Base-by-base conservation (phyloP, 2,797 vertebrate species). In the Sebastes iracundus region DNA sequence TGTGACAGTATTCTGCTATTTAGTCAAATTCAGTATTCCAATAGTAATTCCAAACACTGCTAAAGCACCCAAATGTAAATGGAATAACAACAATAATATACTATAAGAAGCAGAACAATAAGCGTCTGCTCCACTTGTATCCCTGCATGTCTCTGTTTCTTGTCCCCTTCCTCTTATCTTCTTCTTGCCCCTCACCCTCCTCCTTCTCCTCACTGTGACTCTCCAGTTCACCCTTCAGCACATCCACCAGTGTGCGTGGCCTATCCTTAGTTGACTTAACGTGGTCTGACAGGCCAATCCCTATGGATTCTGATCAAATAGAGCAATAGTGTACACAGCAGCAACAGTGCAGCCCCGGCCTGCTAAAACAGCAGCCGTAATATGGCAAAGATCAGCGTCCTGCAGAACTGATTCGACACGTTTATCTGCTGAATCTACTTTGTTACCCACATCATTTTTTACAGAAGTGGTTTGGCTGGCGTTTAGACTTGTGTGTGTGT, bases 261-360 rank as follows among this genome's bases (percentile, higher is more conserved):
- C 70, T 82, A 72, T 88, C 85, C 86, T 79, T 69, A 84, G 88
- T 85, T 93, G 92, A 92, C 84, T 85, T 93, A 93, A 94, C 83
- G 5, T 53, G 78, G 74, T 83, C 87, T 91, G 93, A 93, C 93
- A 92, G 91, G 85, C 72, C 92, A 89, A 90, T 94, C 93, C 91
- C 92, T 91, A 89, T 91, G 93, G 92, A 92, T 94, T 93, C 84
- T 92, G 93, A 93, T 93, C 92, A 94, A 93, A 87, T 81, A 80
- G 87, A 91, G 92, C 83, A 89, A 88, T 87, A 90, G 90, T 90
- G 90, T 91, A 90, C 87, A 87, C 82, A 92, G 90, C 91, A 92
- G 90, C 89, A 90, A 89, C 91, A 90, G 89, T 81, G 77, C 85
- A 88, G 84, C 72, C 55, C 18, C 83, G 42, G 83, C 80, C 89